These are phyloP conservation scores for Amazona vittata DNA, from an alignment of 2,113 vertebrate species.

Conservation along the genomic window DNA sequence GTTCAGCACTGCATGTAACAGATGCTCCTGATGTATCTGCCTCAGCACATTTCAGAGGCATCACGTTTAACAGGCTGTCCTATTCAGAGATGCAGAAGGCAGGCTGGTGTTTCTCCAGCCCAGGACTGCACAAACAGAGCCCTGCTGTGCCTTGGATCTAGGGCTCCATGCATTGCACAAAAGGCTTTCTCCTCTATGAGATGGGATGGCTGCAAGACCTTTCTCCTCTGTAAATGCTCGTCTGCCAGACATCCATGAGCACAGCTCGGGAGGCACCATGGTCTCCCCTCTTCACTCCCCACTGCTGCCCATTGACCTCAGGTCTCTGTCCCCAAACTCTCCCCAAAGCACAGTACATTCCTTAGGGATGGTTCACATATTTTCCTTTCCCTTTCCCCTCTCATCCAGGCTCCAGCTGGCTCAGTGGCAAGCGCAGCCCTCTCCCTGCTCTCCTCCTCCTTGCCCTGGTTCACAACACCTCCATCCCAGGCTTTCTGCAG, in stretches of 20 bases:
- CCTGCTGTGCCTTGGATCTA: not conserved
- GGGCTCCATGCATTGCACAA: not conserved
- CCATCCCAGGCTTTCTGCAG: not conserved
- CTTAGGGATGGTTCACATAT: not conserved
- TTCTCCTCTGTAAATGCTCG: not conserved
- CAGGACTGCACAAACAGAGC: not conserved
- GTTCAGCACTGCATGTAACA: not conserved
- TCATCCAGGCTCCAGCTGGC: not conserved
- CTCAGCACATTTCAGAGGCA: not conserved
- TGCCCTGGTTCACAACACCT: not conserved
- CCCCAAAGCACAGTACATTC: rapidly evolving
- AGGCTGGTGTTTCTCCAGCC: not conserved
- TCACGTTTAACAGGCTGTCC: not conserved
- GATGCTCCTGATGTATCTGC: not conserved
- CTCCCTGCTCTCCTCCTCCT: not conserved
- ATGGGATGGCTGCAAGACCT: not conserved
- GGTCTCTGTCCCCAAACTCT: not conserved
- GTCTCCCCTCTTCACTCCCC: not conserved
- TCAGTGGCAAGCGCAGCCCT: not conserved
- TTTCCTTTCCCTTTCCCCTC: not conserved
- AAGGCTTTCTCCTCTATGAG: not conserved
- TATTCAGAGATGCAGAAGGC: not conserved
- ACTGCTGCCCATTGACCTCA: not conserved
- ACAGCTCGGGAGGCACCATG: rapidly evolving
- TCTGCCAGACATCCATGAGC: not conserved